phyloP scores from a whole-genome alignment of 1,140 invertebrate species.

The Tetramorium simillimum region DNA sequence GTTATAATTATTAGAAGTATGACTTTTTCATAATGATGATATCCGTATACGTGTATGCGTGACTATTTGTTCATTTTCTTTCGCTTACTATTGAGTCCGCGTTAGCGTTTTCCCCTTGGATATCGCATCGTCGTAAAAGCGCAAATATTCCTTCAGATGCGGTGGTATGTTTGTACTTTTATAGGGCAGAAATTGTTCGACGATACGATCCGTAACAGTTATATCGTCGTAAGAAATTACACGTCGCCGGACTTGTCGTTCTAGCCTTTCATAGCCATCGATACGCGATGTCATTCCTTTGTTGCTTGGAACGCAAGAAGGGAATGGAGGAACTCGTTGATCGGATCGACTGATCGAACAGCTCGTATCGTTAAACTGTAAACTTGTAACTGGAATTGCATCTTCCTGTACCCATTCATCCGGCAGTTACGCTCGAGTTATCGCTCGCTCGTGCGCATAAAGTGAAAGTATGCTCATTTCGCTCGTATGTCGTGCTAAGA shows the following conservation, averaged over 20 bases:
- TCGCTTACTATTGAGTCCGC: background rate
- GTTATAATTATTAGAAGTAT: constrained; percentile 5
- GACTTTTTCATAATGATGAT: background rate
- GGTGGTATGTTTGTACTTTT: background rate
- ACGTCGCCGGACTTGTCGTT: constrained; percentile 11
- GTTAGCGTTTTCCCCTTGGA: constrained; percentile 31
- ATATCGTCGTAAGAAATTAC: constrained; percentile 66
- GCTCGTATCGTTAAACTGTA: constrained; percentile 70
- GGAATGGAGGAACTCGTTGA: background rate
- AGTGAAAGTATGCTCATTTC: constrained; percentile 74
- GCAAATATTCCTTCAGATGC: background rate
- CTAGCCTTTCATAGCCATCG: constrained; percentile 15
- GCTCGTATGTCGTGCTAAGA: constrained; percentile 56
- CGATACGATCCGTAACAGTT: constrained; percentile 37
- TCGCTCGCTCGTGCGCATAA: constrained; percentile 72
- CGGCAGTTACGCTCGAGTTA: constrained; percentile 74
- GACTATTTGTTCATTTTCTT: background rate
- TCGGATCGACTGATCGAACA: constrained; percentile 46
- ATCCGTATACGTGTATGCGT: too few species aligned
- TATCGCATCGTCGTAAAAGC: constrained; percentile 54
- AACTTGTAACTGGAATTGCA: constrained; percentile 73
- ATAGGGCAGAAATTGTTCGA: background rate
- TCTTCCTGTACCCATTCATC: constrained; percentile 69
- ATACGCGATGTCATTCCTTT: constrained; percentile 41
- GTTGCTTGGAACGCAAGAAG: constrained; percentile 10